Base-by-base conservation (phyloP, 2,113 vertebrate genomes). In the Platysteira castanea region DNA sequence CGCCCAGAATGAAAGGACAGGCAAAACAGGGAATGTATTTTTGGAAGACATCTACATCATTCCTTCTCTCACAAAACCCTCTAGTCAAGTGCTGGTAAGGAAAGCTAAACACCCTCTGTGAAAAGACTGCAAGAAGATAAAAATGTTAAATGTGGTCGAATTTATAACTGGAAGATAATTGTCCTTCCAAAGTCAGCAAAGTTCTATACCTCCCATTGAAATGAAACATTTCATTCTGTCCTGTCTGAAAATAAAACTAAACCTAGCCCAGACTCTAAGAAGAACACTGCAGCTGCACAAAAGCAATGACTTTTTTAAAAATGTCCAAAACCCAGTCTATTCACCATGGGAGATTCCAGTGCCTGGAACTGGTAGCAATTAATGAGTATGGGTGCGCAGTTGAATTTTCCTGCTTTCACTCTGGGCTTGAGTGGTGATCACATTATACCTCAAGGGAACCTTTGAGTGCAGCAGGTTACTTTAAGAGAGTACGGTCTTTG, bases 51-150 rank as follows among this genome's bases (percentile, higher is more conserved):
- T 99, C 83, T 95, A 98, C 31, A 88, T 98, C 85, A 97, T 99
- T 79, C 99, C 99, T 19, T 98, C 98, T 0, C 96, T 99, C 63
- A 98, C 91, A 93, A 99, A 99, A 97, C 99, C 99, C 61, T 98
- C 98, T 21, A 96, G 97, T 30, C 98, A 99, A 95, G 91, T 99
- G 76, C 96, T 99, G 98, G 99, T 99, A 98, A 96, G 95, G 68
- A 91, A 67, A 73, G 59, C 56, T 80, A 69, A 77, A 28, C 22
- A 9, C 3, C 71, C 15, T 35, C 39, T 87, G 79, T 89, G 82
- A 87, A 87, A 64, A 68, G 31, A 57, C 37, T 81, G 13, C 41
- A 67, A 92, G 74, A 74, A 64, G n/a, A 31, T 37, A 90, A 59
- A 61, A 84, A 26, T 44, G 33, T 77, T 90, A 91, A 91, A 77